These are phyloP conservation scores for Agonum fuliginosum DNA, from an alignment of 2,888 invertebrate species.

Conservation along the genomic window DNA sequence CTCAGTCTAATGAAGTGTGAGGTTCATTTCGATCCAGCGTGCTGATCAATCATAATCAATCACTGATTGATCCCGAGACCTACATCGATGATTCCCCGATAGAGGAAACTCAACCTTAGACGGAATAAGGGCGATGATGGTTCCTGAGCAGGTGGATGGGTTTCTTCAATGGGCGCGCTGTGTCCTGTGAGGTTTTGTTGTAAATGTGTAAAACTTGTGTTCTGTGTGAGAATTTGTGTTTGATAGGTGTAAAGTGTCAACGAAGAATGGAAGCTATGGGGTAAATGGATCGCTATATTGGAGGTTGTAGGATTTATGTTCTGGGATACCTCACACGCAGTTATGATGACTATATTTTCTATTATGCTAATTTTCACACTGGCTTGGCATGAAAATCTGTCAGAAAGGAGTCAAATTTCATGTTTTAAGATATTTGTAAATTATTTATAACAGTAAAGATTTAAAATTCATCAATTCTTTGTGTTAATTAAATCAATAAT, in stretches of 20 bases:
- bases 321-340: too few relatives aligned
- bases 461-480: too few relatives aligned
- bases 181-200: not conserved
- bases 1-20: constrained; percentile 33
- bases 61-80: constrained; percentile 49
- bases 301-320: too few relatives aligned
- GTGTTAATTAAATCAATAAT: too few relatives aligned
- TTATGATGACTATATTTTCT: too few relatives aligned
- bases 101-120: not conserved
- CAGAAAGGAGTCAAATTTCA: too few relatives aligned
- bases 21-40: constrained; percentile 4
- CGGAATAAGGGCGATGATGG: not conserved
- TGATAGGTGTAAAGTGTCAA: not conserved
- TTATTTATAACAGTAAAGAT: too few relatives aligned
- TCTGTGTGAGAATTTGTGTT: not conserved
- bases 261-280: too few relatives aligned
- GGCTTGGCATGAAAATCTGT: too few relatives aligned
- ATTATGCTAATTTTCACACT: too few relatives aligned
- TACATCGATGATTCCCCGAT: constrained; percentile 23
- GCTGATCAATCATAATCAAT: constrained; percentile 51
- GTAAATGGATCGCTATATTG: too few relatives aligned
- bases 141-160: not conserved
- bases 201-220: not conserved
- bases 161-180: not conserved
- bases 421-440: too few relatives aligned